Percentiles rank a stretch among this genome's conserved stretches.
Conservation (phyloP, 1,140 invertebrate species). For the Lethrus apterus region DNA sequence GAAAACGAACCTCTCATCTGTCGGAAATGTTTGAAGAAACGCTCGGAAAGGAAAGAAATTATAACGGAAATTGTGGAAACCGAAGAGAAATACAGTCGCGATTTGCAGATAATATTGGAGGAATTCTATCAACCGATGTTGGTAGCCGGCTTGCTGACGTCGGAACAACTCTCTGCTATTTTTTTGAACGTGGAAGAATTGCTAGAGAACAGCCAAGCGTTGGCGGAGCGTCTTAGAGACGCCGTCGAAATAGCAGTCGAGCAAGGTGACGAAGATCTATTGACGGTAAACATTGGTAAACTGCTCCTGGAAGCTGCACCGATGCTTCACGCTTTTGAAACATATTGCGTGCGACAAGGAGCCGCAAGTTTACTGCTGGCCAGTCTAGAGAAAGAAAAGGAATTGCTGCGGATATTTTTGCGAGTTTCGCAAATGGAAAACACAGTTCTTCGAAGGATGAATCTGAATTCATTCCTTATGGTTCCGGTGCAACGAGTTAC, state of each 20-base stretch:
- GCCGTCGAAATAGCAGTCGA: constrained; percentile 79
- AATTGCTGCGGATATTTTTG: constrained; percentile 87
- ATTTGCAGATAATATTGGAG: constrained; percentile 84
- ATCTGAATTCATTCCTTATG: constrained; percentile 95
- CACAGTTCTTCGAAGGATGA: constrained; percentile 84
- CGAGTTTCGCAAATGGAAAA: constrained; percentile 96
- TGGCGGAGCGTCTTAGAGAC: constrained; percentile 79
- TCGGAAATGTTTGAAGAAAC: constrained; percentile 77
- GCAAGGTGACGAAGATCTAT: constrained; percentile 69
- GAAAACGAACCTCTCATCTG: constrained; percentile 71
- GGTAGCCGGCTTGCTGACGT: constrained; percentile 73
- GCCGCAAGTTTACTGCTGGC: constrained; percentile 81
- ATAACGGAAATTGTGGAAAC: constrained; percentile 94
- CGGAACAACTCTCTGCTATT: constrained; percentile 77
- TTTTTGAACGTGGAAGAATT: constrained; percentile 93
- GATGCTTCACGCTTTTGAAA: constrained; percentile 91
- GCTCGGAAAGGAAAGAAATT: constrained; percentile 86
- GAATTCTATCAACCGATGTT: constrained; percentile 93
- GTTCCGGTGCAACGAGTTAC: constrained; percentile 84
- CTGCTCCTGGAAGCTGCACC: constrained; percentile 85
- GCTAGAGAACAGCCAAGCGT: constrained; percentile 76
- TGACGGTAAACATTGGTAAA: constrained; percentile 84
- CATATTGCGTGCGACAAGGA: constrained; percentile 87
- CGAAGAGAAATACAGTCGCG: constrained; percentile 89
- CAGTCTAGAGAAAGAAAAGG: constrained; percentile 91